Conservation (phyloP, 2,113 vertebrate species). For the Syrrhaptes paradoxus region DNA sequence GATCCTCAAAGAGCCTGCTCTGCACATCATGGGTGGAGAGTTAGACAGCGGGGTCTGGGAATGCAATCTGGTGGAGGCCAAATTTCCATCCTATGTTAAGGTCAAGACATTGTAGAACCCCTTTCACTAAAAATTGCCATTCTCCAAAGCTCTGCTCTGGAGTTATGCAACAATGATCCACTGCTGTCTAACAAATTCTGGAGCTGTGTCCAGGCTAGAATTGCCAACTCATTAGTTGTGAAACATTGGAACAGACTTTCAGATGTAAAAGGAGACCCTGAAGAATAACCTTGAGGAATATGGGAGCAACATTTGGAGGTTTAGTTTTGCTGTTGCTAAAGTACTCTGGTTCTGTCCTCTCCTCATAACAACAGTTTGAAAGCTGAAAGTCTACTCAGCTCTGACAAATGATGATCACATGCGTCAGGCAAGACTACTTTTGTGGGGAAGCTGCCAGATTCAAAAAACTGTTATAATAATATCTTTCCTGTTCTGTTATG, state of each 20-base stretch:
- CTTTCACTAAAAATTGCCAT: neutral
- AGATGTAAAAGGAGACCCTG: neutral
- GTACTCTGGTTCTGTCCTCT: neutral
- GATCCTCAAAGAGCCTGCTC: neutral
- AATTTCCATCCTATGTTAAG: neutral
- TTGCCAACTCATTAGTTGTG: conserved; percentile 26
- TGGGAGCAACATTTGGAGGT: neutral
- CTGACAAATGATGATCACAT: neutral
- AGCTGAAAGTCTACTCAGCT: neutral
- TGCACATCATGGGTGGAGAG: neutral
- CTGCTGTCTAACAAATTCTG: conserved; percentile 7
- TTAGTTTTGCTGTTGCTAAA: neutral
- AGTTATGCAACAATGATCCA: neutral
- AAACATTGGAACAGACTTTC: conserved; percentile 21
- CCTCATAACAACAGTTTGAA: neutral
- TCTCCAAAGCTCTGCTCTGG: neutral
- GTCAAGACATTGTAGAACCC: neutral
- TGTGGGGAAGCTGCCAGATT: neutral
- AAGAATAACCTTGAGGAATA: conserved; percentile 35
- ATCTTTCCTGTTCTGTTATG: neutral
- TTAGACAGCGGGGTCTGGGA: neutral
- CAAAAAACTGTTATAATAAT: neutral
- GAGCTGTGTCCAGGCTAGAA: neutral
- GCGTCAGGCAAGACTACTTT: neutral
- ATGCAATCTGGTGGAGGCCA: neutral